These are phyloP conservation scores for Sarcophaga bullata DNA, from an alignment of 1,140 invertebrate genomes.

Conservation along the genomic window DNA sequence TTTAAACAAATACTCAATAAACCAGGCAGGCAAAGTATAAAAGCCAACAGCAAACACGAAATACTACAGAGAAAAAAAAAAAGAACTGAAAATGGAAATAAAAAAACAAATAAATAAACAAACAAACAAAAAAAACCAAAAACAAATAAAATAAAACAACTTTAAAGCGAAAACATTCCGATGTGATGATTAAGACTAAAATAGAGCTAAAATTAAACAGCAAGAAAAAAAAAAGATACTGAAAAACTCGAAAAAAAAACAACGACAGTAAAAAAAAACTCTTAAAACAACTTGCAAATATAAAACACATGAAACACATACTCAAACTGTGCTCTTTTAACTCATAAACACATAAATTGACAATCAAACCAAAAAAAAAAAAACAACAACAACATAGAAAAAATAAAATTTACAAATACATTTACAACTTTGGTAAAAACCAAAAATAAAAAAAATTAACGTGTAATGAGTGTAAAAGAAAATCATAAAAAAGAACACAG, in stretches of 20 bases:
- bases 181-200: constrained; percentile 64
- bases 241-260: constrained; percentile 23
- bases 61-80: not conserved
- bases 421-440: too few relatives aligned
- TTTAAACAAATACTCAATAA: constrained; percentile 2
- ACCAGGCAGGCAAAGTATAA: not conserved
- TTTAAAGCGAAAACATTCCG: constrained; percentile 62
- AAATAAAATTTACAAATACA: too few relatives aligned
- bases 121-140: constrained; percentile 36
- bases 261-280: not conserved
- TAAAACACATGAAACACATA: not conserved
- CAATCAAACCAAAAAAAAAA: too few relatives aligned
- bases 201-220: constrained; percentile 59
- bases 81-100: constrained; percentile 10
- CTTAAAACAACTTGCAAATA: not conserved
- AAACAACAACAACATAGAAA: too few relatives aligned
- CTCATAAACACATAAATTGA: too few relatives aligned
- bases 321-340: too few relatives aligned
- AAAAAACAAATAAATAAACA: constrained; percentile 41
- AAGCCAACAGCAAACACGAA: not conserved
- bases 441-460: too few relatives aligned
- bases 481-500: too few relatives aligned
- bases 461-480: too few relatives aligned
- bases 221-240: not conserved
- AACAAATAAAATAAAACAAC: constrained; percentile 58